A percentile compares a stretch with the other conserved stretches of the same genome.
Conservation (phyloP, 2,888 invertebrate species). For the Ophion ellenae region DNA sequence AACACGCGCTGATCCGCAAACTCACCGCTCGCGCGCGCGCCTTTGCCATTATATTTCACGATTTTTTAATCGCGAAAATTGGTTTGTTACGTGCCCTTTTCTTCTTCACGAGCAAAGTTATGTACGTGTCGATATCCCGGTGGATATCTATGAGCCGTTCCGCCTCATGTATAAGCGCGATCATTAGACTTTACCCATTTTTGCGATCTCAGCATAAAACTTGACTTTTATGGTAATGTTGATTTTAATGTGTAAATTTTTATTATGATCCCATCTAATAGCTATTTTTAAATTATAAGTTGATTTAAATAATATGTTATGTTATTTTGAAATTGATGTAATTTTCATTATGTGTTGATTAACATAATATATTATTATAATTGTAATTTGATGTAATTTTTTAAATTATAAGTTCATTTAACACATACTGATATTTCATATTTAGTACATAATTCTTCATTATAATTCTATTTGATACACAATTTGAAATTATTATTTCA, state of each 20-base stretch:
- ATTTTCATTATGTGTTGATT: too few relatives aligned
- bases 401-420: too few relatives aligned
- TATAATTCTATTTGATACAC: background rate
- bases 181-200: background rate
- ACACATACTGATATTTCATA: too few relatives aligned
- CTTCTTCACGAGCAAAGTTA: constrained; percentile 51
- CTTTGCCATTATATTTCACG: constrained; percentile 67
- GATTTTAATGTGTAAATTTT: background rate
- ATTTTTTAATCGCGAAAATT: constrained; percentile 73
- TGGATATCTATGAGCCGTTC: background rate
- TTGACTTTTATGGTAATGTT: background rate
- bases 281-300: background rate
- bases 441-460: background rate
- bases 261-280: background rate
- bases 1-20: constrained; percentile 71
- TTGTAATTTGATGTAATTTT: too few relatives aligned
- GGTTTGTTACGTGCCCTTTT: constrained; percentile 73
- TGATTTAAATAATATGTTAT: background rate
- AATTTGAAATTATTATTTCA: background rate
- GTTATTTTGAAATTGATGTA: too few relatives aligned
- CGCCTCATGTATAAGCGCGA: background rate
- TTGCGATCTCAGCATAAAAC: background rate
- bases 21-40: constrained; percentile 42
- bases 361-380: too few relatives aligned
- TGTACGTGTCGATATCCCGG: background rate